Evolutionary conservation across 2,113 vertebrate species (phyloP).

Genomic region (Gnathonemus longibarbis): DNA sequence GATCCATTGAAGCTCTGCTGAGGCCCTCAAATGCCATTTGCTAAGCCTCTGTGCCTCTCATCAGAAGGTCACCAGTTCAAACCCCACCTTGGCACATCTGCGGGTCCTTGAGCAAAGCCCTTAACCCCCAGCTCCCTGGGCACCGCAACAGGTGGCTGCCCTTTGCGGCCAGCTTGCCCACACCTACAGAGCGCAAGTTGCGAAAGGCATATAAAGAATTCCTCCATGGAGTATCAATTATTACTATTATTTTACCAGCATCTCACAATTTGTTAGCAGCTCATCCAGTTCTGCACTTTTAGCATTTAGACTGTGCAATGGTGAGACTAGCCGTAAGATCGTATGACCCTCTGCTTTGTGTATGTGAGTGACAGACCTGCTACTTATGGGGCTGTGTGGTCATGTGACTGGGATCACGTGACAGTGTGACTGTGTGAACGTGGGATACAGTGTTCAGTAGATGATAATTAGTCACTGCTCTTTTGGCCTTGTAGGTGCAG

Average conservation of each 20-base stretch:
- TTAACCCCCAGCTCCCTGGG: no score
- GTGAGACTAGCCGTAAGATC: neutral
- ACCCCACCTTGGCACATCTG: no score
- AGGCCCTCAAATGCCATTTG: neutral
- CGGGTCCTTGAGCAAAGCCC: no score
- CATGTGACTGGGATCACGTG: neutral
- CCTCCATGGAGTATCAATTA: no score
- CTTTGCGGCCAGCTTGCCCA: no score
- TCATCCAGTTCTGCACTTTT: neutral
- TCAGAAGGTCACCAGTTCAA: no score
- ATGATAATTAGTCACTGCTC: constrained; percentile 13
- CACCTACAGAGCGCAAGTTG: no score
- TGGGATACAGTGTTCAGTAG: neutral
- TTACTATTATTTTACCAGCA: neutral
- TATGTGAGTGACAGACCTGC: neutral
- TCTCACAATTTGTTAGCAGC: neutral
- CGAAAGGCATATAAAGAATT: no score
- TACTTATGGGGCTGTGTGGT: neutral
- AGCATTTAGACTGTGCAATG: neutral
- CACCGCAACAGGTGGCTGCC: no score
- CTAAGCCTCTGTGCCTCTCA: no score
- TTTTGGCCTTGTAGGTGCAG: constrained; percentile 2
- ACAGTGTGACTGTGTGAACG: neutral
- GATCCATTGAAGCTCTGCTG: neutral
- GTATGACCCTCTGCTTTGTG: neutral